Base-by-base conservation (phyloP, 2,888 invertebrate species). In the Andricus quercusramuli region DNA sequence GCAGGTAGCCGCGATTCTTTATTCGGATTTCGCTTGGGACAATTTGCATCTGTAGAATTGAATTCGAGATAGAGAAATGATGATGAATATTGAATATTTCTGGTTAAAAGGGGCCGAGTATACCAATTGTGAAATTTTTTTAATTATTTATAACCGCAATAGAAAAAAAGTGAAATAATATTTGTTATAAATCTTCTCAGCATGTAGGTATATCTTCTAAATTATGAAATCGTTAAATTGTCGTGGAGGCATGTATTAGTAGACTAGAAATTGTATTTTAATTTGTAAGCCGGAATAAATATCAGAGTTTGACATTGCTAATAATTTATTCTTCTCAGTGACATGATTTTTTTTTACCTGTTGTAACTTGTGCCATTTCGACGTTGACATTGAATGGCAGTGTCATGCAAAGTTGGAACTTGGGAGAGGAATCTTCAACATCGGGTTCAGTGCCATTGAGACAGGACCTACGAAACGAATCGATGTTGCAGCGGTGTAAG, bases 321-420 rank as follows among this genome's bases (percentile, higher is more conserved):
- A 51, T 74, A 74, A 74, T 51, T 74, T 74, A 74, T 74, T 74
- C 51, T 22, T 47, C 17, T 56, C 70, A 85, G 87, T 85, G 87
- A 84, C 86, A 83, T 84, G 86, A 84, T 82, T 85, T 85, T 85
- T 85, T 85, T 85, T 66, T 70, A 25, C 84, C 85, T 86, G 85
- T 80, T 84, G 47, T 20, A 80, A 78, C 87, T 84, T 82, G 87
- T 83, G 84, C 85, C 88, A 88, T 86, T 88, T 87, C 81, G 85
- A 83, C 80, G 87, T 85, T 79, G 76, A 80, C 84, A 80, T 84
- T 80, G 70, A 83, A 85, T 81, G 78, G 80, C 86, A 86, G 82
- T 88, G 86, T 88, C 86, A 87, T 88, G 88, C 88, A 88, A 88
- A 88, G 86, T 86, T 85, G 83, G 87, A 88, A 88, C 86, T 86